Evolutionary conservation across 37 sponge, comb jelly and placozoan species (phyloP).

Genomic region (Oopsacas minuta): DNA sequence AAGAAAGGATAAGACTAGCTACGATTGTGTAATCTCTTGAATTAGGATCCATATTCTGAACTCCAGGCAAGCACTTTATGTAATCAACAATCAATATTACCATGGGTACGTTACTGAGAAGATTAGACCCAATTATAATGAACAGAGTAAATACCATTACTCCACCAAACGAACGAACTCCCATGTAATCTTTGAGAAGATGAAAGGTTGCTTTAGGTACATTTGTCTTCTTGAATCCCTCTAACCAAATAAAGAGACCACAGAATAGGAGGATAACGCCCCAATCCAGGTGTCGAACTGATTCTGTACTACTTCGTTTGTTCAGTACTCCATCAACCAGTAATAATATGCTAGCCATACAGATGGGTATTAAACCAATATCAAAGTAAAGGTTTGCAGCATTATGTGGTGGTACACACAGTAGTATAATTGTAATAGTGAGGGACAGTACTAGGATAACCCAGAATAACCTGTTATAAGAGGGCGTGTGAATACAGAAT

Average conservation of each 20-base stretch:
- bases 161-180: slow-evolving; percentile 25
- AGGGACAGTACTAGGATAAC: slow-evolving; percentile 25
- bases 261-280: slow-evolving; percentile 34
- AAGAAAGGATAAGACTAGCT: slow-evolving; percentile 28
- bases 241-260: slow-evolving; percentile 34
- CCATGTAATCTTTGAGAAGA: slow-evolving; percentile 20
- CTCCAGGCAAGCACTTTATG: slow-evolving; percentile 15
- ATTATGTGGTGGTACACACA: slow-evolving; percentile 27
- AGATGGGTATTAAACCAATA: slow-evolving; percentile 34
- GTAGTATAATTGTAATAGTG: slow-evolving; percentile 30
- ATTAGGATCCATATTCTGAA: neutral
- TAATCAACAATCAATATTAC: slow-evolving; percentile 32
- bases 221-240: slow-evolving; percentile 37
- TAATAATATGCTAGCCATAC: slow-evolving; percentile 29
- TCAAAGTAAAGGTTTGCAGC: slow-evolving; percentile 26
- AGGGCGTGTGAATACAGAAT: slow-evolving; percentile 10
- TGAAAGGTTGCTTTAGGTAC: slow-evolving; percentile 23
- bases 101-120: slow-evolving; percentile 37
- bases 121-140: slow-evolving; percentile 30
- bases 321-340: slow-evolving; percentile 30
- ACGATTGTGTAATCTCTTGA: neutral
- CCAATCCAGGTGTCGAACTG: slow-evolving; percentile 39
- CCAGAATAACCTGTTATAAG: neutral
- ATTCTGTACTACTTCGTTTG: slow-evolving; percentile 21
- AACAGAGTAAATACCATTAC: slow-evolving; percentile 35